phyloP scores from a whole-genome alignment of 1,140 invertebrate species.

The Pararge aegeria region DNA sequence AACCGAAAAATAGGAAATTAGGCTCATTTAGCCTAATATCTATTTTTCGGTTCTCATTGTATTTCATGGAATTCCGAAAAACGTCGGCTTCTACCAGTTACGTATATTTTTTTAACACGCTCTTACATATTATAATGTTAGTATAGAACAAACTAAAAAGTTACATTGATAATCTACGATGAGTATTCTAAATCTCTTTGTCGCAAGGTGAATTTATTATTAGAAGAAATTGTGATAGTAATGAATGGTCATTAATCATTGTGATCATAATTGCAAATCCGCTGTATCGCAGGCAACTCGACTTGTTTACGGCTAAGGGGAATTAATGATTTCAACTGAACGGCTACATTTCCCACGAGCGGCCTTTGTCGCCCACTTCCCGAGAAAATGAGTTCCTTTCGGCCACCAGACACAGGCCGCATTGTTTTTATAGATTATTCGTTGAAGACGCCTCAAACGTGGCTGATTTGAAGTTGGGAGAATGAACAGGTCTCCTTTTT shows the following conservation, averaged over 20 bases:
- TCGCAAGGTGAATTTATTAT: too few relatives aligned
- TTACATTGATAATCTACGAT: too few relatives aligned
- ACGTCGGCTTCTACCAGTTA: too few relatives aligned
- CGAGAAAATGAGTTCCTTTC: slow-evolving; percentile 37
- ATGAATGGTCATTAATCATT: background rate
- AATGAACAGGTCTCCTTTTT: slow-evolving; percentile 8
- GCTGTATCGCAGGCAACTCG: slow-evolving; percentile 6
- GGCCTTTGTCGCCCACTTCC: slow-evolving; percentile 43
- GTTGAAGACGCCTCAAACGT: slow-evolving; percentile 28
- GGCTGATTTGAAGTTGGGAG: slow-evolving; percentile 18
- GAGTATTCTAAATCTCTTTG: too few relatives aligned
- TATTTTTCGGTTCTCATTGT: too few relatives aligned
- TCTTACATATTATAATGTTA: too few relatives aligned
- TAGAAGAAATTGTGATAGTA: too few relatives aligned
- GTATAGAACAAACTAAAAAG: too few relatives aligned
- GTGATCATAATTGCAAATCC: background rate
- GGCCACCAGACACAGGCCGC: slow-evolving; percentile 27
- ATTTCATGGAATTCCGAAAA: too few relatives aligned
- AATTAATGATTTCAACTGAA: slow-evolving; percentile 38
- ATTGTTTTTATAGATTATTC: slow-evolving; percentile 50
- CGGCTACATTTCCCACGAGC: slow-evolving; percentile 31
- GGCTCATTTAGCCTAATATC: too few relatives aligned
- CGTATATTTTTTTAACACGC: too few relatives aligned
- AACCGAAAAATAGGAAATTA: too few relatives aligned
- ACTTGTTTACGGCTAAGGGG: slow-evolving; percentile 32